A percentile compares a stretch with the other conserved stretches of the same genome.
Evolutionary conservation across 2,888 invertebrate species (phyloP).

Genomic region (Myopa testacea): DNA sequence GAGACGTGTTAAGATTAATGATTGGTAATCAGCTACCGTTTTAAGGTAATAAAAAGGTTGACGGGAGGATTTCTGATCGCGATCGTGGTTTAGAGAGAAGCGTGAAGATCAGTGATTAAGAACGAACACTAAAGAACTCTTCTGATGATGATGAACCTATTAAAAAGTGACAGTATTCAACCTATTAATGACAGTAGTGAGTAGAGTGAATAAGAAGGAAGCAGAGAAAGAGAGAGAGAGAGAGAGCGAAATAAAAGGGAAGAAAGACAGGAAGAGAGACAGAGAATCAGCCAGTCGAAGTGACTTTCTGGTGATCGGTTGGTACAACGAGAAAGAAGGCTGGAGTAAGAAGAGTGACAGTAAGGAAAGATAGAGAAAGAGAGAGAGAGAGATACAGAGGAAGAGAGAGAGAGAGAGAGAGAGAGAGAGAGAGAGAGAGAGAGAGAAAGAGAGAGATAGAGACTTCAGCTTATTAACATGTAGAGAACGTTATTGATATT

Average conservation of each 20-base stretch:
- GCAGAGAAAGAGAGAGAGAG: not conserved
- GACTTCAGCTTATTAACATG: no score
- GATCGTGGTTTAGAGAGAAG: not conserved
- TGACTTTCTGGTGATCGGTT: not conserved
- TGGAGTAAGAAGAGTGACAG: not conserved
- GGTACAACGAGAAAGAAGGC: no score
- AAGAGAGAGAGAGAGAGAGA: not conserved
- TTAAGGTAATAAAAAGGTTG: not conserved
- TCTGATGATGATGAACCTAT: not conserved
- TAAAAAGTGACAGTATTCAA: not conserved
- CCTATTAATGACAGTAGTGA: not conserved
- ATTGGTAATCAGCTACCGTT: constrained; percentile 32
- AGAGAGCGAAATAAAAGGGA: not conserved
- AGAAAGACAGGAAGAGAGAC: not conserved
- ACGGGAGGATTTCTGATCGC: no score
- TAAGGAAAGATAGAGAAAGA: not conserved
- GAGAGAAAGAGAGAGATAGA: not conserved
- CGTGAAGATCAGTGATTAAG: constrained; percentile 9
- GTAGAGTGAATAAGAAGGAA: not conserved
- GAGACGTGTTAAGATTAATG: constrained; percentile 37
- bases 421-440: not conserved
- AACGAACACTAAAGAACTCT: no score
- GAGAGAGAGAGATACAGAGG: not conserved
- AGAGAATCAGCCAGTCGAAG: not conserved
- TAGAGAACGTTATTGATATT: no score